phyloP scores from a whole-genome alignment of 2,888 invertebrate genomes.

The Physocephala rufipes region DNA sequence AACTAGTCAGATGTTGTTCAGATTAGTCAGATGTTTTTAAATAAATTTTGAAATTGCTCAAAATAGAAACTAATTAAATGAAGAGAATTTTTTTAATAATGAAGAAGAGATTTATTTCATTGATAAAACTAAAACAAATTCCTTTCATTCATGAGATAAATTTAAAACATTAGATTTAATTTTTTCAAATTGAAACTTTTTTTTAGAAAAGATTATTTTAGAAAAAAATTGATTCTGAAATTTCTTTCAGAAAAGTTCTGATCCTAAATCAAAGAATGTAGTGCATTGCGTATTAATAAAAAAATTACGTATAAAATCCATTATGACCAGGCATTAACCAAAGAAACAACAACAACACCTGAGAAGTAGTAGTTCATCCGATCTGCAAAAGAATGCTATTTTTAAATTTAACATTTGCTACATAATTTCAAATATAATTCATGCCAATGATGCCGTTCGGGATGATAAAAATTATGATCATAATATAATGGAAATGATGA shows the following conservation, averaged over 20 bases:
- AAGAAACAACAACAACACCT: not conserved
- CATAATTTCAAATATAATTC: slow-evolving; percentile 24
- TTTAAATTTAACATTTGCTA: slow-evolving; percentile 22
- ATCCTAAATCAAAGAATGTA: not conserved
- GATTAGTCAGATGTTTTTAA: too few relatives aligned
- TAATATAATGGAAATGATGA: not conserved
- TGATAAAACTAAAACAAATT: slow-evolving; percentile 23
- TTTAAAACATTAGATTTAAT: too few relatives aligned
- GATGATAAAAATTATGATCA: not conserved
- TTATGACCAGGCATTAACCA: not conserved
- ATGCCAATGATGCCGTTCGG: not conserved
- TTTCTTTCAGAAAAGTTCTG: not conserved
- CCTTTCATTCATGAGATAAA: slow-evolving; percentile 16
- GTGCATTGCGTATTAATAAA: not conserved
- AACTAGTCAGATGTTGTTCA: too few relatives aligned
- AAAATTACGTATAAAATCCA: too few relatives aligned
- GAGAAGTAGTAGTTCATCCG: not conserved
- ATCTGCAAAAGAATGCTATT: slow-evolving; percentile 14
- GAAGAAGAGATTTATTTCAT: slow-evolving; percentile 8
- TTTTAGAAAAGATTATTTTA: too few relatives aligned
- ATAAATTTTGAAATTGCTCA: too few relatives aligned
- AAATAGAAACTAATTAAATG: too few relatives aligned
- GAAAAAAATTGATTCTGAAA: too few relatives aligned
- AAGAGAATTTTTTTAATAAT: too few relatives aligned
- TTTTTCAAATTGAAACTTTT: too few relatives aligned